Evolutionary conservation across 2,888 invertebrate species (phyloP), one percentile per base, ranked within the genome.

Genomic region (Patella depressa): DNA sequence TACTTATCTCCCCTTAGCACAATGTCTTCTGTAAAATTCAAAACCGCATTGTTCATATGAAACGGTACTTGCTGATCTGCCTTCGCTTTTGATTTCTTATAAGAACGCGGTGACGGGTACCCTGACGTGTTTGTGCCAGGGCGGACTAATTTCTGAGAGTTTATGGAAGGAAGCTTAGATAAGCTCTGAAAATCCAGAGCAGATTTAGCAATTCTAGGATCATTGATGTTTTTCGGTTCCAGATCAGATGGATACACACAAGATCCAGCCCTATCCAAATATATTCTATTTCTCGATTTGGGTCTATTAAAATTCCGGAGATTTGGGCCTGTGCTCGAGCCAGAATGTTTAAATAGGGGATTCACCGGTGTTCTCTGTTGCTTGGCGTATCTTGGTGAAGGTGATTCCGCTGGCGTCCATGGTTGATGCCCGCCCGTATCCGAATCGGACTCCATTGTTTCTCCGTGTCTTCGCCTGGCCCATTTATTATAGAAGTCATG

Each of bases 401-500:
- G 12, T 45, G 45, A 45, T 45, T 45, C 45, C 9, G 45, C 45
- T 45, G 45, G 45, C 45, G 9, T 45, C 45, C 45, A 45, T 45
- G 9, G 7, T 24, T 24, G 19, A 65, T 65, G 24, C 19, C 65
- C 65, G 11, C 19, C 65, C 9, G 65, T 24, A 9, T 65, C 65
- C 24, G 65, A 65, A 24, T 65, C 65, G 12, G 65, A 24, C 15
- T 65, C 65, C 45, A 45, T 7, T 65, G 65, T 24, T 24, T 65
- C 65, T 24, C 19, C 19, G 24, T 65, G 11, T 24, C 12, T 9
- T 24, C 69, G 59, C 14, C 76, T 34, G 11, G 76, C 76, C 76
- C 76, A 76, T 54, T 76, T 72, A n/a, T 76, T 72, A 72, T 76
- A 76, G 72, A 72, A 76, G 11, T 76, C 76, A 54, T 76, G 72